Percentiles rank a stretch among this genome's conserved stretches.
Evolutionary conservation across 2,888 invertebrate species (phyloP).

Genomic region (Artemia sinica): DNA sequence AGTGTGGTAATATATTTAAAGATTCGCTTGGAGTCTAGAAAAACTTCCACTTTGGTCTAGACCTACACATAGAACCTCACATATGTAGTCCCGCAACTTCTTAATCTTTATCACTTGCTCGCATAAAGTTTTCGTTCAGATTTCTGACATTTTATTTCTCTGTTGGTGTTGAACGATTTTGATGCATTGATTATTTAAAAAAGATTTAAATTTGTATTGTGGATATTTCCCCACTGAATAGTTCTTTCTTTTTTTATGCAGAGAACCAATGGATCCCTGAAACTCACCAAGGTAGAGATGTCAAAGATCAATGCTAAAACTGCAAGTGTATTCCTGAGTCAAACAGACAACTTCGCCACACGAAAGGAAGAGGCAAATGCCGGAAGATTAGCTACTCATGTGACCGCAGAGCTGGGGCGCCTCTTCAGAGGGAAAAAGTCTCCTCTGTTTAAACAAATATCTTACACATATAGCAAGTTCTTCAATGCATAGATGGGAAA

Average conservation of each 20-base stretch:
- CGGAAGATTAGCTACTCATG: background rate
- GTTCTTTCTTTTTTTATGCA: background rate
- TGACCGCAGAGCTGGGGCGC: background rate
- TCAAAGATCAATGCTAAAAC: background rate
- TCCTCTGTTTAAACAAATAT: background rate
- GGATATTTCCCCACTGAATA: no score
- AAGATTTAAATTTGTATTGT: no score
- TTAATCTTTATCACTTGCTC: no score
- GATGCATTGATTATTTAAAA: no score
- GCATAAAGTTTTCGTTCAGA: no score
- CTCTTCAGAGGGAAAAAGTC: background rate
- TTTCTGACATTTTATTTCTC: no score
- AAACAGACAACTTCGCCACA: slow-evolving; percentile 7
- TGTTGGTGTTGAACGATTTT: no score
- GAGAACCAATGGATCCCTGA: background rate
- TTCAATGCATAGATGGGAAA: background rate
- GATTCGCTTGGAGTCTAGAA: no score
- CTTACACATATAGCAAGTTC: slow-evolving; percentile 1
- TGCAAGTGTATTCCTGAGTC: background rate
- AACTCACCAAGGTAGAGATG: background rate
- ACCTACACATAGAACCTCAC: no score
- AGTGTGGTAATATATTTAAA: no score
- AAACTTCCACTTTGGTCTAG: no score
- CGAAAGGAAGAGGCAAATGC: background rate
- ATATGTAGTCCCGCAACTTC: no score